A percentile compares a stretch with the other conserved stretches of the same genome.
These are phyloP conservation scores for Globia sparganii DNA, from an alignment of 2,888 invertebrate species.

Conservation along the genomic window DNA sequence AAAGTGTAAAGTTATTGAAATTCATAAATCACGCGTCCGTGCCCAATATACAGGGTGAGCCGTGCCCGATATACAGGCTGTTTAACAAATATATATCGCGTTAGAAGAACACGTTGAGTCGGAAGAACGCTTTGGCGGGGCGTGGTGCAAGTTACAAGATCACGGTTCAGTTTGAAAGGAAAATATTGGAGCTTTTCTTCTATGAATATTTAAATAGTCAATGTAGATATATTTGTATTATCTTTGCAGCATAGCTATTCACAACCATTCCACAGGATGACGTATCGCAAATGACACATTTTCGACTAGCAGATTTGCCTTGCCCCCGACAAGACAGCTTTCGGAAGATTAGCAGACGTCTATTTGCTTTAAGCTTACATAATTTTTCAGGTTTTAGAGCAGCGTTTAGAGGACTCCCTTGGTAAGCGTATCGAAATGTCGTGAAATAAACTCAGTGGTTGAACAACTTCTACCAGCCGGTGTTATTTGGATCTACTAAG, in stretches of 20 bases:
- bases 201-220: neutral
- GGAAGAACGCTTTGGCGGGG: slow-evolving; percentile 60
- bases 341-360: too few relatives aligned
- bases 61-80: slow-evolving; percentile 71
- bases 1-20: slow-evolving; percentile 74
- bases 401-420: too few relatives aligned
- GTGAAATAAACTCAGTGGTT: too few relatives aligned
- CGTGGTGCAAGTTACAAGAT: slow-evolving; percentile 65
- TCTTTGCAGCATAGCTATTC: neutral
- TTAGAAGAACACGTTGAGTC: slow-evolving; percentile 71
- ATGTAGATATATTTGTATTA: neutral
- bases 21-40: slow-evolving; percentile 76
- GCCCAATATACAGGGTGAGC: slow-evolving; percentile 66
- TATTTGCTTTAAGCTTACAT: too few relatives aligned
- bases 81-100: slow-evolving; percentile 82
- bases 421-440: too few relatives aligned
- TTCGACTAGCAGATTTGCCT: too few relatives aligned
- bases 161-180: neutral
- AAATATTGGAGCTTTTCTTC: neutral
- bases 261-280: too few relatives aligned
- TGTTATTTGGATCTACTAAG: too few relatives aligned
- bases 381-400: too few relatives aligned
- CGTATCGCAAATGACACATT: too few relatives aligned
- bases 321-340: too few relatives aligned
- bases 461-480: too few relatives aligned